A percentile compares a stretch with the other conserved stretches of the same genome.
Evolutionary conservation across 2,113 vertebrate species (phyloP).

Genomic region (Anas platyrhynchos): DNA sequence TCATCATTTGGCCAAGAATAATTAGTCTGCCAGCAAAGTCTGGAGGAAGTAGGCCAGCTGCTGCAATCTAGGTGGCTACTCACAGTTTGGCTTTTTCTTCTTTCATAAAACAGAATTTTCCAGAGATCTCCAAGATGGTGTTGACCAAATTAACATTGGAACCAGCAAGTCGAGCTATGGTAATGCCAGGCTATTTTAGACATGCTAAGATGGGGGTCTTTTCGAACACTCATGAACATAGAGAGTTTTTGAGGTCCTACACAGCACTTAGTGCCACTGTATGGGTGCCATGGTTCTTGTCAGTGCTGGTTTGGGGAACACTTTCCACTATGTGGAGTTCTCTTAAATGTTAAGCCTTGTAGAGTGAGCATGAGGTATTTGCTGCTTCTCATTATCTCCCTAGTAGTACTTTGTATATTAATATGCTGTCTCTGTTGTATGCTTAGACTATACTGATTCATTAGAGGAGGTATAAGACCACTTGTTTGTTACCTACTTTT

Average conservation of each 20-base stretch:
- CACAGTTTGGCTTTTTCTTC: background rate
- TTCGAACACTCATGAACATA: background rate
- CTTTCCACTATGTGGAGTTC: rapidly evolving
- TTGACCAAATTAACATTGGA: background rate
- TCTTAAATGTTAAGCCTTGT: background rate
- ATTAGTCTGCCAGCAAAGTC: background rate
- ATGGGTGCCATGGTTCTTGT: background rate
- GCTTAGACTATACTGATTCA: background rate
- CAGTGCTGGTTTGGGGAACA: background rate
- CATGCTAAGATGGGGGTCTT: background rate
- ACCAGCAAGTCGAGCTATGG: rapidly evolving
- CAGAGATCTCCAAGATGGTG: background rate
- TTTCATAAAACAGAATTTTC: background rate
- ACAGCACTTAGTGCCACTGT: rapidly evolving
- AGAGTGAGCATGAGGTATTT: background rate
- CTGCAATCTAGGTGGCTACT: background rate
- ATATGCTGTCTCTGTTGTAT: background rate
- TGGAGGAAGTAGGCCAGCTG: background rate
- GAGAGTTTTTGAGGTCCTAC: background rate
- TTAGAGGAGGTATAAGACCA: background rate
- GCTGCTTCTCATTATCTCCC: rapidly evolving
- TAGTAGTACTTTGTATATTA: background rate
- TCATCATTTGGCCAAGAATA: background rate
- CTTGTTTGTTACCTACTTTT: background rate
- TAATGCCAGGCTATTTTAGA: background rate